Conservation (phyloP, 2,113 vertebrate genomes). For the Megaceryle maxima region DNA sequence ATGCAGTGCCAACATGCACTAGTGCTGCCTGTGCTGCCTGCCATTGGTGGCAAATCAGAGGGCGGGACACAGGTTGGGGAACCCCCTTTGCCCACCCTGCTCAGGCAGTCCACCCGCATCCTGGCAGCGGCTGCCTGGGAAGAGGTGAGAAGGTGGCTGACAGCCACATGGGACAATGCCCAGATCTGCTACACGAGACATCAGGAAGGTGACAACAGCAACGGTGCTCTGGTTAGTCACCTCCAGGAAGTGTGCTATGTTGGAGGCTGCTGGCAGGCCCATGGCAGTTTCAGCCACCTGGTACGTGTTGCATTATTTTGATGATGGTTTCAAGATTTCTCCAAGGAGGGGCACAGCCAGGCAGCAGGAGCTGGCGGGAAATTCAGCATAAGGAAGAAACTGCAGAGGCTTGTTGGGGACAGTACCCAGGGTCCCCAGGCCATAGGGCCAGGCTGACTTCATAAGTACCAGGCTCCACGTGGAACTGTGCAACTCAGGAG, state of each 20-base stretch:
- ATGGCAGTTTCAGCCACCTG: neutral
- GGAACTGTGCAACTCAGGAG: rapidly evolving
- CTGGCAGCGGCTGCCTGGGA: rapidly evolving
- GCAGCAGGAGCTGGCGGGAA: neutral
- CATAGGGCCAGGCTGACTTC: neutral
- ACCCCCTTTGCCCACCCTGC: neutral
- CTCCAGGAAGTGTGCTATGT: neutral
- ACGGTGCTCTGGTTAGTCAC: neutral
- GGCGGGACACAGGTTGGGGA: neutral
- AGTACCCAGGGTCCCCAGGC: neutral
- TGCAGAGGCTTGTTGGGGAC: neutral
- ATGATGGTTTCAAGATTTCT: neutral
- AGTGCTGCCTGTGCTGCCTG: neutral
- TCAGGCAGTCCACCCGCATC: neutral
- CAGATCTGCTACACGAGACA: rapidly evolving
- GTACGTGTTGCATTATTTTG: neutral
- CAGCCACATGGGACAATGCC: neutral
- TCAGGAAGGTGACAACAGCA: neutral
- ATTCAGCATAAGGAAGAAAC: neutral
- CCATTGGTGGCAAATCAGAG: neutral
- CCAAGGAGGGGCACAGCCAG: neutral
- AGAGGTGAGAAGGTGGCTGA: neutral
- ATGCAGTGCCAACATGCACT: rapidly evolving
- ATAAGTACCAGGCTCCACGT: neutral
- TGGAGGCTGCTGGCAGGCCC: neutral